Conservation (phyloP, 1,140 invertebrate genomes). For the Pogonomyrmex barbatus region DNA sequence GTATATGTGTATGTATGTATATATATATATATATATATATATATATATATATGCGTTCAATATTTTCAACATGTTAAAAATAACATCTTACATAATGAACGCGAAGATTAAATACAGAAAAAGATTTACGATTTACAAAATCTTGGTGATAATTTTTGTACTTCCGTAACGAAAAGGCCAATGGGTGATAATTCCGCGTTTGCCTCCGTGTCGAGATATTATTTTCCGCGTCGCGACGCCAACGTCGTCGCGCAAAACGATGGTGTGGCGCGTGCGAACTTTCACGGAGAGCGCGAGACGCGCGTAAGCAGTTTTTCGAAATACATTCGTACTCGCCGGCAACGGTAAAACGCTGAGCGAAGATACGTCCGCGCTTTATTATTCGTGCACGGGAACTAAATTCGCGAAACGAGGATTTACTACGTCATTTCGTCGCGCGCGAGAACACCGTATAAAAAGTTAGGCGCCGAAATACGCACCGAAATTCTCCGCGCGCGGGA, state of each 20-base stretch:
- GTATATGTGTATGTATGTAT: background rate
- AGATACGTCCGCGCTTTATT: constrained; percentile 68
- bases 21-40: too few species aligned
- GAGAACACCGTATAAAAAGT: constrained; percentile 66
- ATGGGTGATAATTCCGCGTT: constrained; percentile 21
- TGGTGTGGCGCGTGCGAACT: constrained; percentile 39
- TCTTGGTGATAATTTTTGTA: background rate
- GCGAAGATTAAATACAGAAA: background rate
- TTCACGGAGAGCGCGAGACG: background rate
- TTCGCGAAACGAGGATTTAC: constrained; percentile 73
- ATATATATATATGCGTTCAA: too few species aligned
- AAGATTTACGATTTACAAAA: background rate
- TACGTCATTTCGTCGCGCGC: constrained; percentile 62
- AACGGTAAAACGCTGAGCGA: constrained; percentile 56
- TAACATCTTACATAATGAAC: background rate
- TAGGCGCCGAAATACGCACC: constrained; percentile 57
- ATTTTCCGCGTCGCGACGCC: constrained; percentile 34
- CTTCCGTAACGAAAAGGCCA: background rate
- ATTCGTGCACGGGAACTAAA: constrained; percentile 65
- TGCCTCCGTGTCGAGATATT: constrained; percentile 26
- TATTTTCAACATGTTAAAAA: background rate
- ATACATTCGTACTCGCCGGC: constrained; percentile 43
- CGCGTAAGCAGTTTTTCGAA: constrained; percentile 66
- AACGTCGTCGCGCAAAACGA: constrained; percentile 7
- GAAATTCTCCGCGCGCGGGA: constrained; percentile 61